These are phyloP conservation scores for Drosophila colorata DNA, from an alignment of 2,888 invertebrate genomes.

Conservation along the genomic window DNA sequence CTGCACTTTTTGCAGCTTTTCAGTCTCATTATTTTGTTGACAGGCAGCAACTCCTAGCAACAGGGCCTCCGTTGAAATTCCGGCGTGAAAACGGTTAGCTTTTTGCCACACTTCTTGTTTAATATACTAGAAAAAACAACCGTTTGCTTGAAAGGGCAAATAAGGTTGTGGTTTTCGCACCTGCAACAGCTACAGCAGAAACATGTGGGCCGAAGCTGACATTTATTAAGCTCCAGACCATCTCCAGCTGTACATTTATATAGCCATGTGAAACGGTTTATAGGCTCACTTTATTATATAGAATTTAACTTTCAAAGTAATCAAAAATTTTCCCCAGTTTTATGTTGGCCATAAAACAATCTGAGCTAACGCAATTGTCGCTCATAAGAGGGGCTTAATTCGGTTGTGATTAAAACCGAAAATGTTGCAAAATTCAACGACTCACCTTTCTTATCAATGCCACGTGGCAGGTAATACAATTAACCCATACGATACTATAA, in stretches of 20 bases:
- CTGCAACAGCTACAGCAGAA: neutral
- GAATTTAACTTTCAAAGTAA: constrained; percentile 16
- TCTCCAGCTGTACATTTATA: too few species aligned
- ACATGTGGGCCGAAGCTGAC: neutral
- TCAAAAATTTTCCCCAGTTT: constrained; percentile 19
- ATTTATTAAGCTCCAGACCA: too few species aligned
- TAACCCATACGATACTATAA: constrained; percentile 64
- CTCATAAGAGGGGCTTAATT: constrained; percentile 29
- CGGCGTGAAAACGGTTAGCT: neutral
- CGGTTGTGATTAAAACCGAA: constrained; percentile 32
- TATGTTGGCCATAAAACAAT: constrained; percentile 18
- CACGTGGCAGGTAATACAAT: constrained; percentile 70
- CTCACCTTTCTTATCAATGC: constrained; percentile 43
- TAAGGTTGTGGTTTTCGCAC: neutral
- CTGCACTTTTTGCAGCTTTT: neutral
- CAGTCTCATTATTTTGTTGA: too few species aligned
- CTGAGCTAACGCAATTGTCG: constrained; percentile 37
- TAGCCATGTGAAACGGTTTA: too few species aligned
- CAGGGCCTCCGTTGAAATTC: too few species aligned
- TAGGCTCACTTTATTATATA: neutral
- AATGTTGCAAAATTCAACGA: constrained; percentile 21
- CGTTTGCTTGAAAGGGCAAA: neutral
- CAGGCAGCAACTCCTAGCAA: too few species aligned
- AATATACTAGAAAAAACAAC: neutral
- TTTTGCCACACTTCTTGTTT: neutral